Evolutionary conservation across 2,797 vertebrate species (phyloP), one percentile per base, ranked within the genome.

Genomic region (Rhyacichthys aspro): DNA sequence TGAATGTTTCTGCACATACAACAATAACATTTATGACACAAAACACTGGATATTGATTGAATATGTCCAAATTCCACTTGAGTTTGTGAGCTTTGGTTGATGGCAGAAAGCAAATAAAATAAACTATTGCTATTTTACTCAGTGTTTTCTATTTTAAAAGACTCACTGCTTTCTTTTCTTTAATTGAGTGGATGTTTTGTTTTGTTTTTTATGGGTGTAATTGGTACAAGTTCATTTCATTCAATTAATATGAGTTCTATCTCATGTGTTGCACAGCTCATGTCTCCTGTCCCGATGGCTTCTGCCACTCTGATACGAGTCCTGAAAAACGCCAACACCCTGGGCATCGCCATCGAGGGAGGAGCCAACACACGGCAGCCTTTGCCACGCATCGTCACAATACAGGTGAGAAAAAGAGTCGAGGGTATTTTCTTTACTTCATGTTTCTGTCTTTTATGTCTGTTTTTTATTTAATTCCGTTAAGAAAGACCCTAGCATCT

Each of bases 261-360:
- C n/a, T n/a, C n/a, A n/a, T n/a, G n/a, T 28, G 47, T 4, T 7
- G 16, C 3, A 12, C 0, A 91, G 91, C 18, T 91, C 80, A 8
- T 53, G 43, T 63, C 12, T 16, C 74, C 68, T 0, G 32, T 70
- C 32, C 68, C 72, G 8, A 57, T 91, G 43, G 88, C 93, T 32
- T 90, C 91, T 0, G 91, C 95, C 1, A 87, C 86, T 18, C 79
- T 96, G 67, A 89, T 98, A 34, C 92, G 93, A 0, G 94, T 98
- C 70, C 72, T 87, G 55, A 98, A 97, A 82, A 96, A 93, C 0
- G 92, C 95, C 1, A 94, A 88, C 1, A 96, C 95, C 2, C 55
- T 98, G 67, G 96, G 96, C 39, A 97, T 98, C 0, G 96, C 96
- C 78, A 96, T 98, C 1, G 96, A 98, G 79, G 96, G 96, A 0